Evolutionary conservation across 2,113 vertebrate species (phyloP).

Genomic region (Nycticryphes semicollaris): DNA sequence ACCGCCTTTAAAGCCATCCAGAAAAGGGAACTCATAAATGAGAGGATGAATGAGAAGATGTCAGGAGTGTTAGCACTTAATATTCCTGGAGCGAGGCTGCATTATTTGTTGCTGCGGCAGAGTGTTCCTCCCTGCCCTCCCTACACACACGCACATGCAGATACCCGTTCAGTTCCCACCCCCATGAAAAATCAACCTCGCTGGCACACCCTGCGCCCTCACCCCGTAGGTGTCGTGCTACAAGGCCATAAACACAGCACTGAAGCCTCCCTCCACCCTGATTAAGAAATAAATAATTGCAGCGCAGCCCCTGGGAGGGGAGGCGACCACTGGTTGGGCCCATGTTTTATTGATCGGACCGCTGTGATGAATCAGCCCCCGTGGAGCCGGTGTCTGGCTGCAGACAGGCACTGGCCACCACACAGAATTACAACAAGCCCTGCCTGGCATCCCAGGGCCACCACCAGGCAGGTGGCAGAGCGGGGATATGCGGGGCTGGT

Average conservation of each 20-base stretch:
- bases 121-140: background rate
- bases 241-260: background rate
- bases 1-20: background rate
- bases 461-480: rapidly evolving
- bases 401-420: background rate
- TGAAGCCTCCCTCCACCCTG: background rate
- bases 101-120: conserved; percentile 44
- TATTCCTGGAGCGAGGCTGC: background rate
- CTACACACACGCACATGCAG: rapidly evolving
- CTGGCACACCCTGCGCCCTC: background rate
- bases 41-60: conserved; percentile 45
- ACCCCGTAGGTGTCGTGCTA: background rate
- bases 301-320: background rate
- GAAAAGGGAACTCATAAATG: background rate
- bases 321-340: background rate
- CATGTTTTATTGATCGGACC: conserved; percentile 57
- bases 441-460: background rate
- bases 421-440: background rate
- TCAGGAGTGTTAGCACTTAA: conserved; percentile 5
- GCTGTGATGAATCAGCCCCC: conserved; percentile 38
- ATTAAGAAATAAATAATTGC: conserved; percentile 45
- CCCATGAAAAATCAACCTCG: background rate
- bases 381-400: conserved; percentile 13
- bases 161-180: background rate
- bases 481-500: rapidly evolving